These are phyloP conservation scores for Crotalus viridis DNA, from an alignment of 2,113 vertebrate genomes.

Conservation along the genomic window DNA sequence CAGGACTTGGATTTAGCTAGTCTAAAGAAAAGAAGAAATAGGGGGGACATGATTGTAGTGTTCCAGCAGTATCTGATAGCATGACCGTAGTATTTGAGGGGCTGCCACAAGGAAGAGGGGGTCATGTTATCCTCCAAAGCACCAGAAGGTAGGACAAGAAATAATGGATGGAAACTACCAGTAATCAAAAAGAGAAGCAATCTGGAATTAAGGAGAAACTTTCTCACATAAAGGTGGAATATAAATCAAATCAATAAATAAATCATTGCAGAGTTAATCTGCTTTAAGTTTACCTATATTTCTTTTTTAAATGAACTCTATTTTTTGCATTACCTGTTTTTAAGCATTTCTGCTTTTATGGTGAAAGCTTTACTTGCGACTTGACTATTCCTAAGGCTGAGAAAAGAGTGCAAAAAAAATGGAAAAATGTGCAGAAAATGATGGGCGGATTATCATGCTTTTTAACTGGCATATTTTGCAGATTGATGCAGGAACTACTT, in stretches of 20 bases:
- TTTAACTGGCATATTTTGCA: not conserved
- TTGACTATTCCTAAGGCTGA: not conserved
- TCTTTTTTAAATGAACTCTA: not conserved
- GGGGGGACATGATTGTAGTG: no score
- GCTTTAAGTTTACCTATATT: not conserved
- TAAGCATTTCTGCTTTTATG: not conserved
- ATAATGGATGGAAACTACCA: no score
- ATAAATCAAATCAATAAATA: not conserved
- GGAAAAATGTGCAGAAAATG: not conserved
- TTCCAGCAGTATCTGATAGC: no score
- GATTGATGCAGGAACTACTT: not conserved
- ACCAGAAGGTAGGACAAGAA: no score
- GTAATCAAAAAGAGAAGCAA: no score
- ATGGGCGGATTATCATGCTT: not conserved
- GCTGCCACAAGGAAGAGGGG: no score
- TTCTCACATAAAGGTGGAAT: not conserved
- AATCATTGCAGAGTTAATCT: not conserved
- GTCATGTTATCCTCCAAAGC: no score
- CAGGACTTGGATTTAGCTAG: no score
- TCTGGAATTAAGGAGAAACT: no score
- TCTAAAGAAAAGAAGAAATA: no score
- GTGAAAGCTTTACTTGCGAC: not conserved
- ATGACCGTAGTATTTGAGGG: no score
- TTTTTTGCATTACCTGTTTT: not conserved
- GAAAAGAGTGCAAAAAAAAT: not conserved